Percentiles rank a stretch among this genome's conserved stretches.
These are phyloP conservation scores for Agapostemon virescens DNA, from an alignment of 2,888 invertebrate species.

Conservation along the genomic window DNA sequence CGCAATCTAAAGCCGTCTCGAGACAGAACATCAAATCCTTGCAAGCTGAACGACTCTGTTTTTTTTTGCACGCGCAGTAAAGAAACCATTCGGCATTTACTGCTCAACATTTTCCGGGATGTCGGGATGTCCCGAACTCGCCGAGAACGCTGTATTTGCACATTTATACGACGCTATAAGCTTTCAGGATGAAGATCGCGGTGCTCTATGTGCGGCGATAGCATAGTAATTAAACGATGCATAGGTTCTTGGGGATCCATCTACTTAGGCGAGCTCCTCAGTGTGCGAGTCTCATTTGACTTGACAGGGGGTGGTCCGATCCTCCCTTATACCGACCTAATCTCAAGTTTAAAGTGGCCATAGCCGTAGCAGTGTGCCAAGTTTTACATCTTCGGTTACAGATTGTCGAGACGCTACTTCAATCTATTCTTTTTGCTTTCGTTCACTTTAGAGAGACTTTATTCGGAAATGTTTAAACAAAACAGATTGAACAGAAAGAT, in stretches of 20 bases:
- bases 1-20: not conserved
- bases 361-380: not conserved
- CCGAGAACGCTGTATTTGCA: not conserved
- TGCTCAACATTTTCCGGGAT: not conserved
- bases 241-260: conserved; percentile 1
- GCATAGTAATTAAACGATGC: not conserved
- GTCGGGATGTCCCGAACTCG: not conserved
- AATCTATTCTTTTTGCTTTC: not conserved
- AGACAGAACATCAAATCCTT: not conserved
- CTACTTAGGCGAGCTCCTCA: not conserved
- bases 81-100: not conserved
- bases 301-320: not conserved
- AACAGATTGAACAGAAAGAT: not conserved
- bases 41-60: not conserved
- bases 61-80: not conserved
- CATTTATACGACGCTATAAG: not conserved
- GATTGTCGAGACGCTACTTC: not conserved
- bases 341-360: conserved; percentile 3
- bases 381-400: not conserved
- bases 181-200: not conserved
- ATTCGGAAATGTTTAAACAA: not conserved
- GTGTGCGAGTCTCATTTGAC: not conserved
- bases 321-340: not conserved
- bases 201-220: not conserved
- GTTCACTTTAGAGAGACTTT: not conserved